Evolutionary conservation across 2,797 vertebrate genomes (phyloP).

Genomic region (Melanotaenia nigrans): DNA sequence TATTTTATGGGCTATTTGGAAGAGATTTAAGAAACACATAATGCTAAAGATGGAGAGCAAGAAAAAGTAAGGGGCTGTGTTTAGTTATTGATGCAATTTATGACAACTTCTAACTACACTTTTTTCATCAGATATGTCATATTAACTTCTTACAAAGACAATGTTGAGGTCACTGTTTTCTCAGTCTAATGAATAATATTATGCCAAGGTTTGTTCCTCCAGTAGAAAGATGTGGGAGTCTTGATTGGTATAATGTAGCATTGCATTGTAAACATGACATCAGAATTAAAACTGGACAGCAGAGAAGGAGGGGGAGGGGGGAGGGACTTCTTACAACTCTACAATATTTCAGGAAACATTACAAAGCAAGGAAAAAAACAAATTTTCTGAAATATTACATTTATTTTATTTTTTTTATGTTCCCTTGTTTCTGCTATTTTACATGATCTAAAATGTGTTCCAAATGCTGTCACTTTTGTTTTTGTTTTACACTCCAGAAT

Average conservation of each 20-base stretch:
- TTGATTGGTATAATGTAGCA: no score
- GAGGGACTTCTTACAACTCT: neutral
- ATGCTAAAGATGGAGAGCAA: neutral
- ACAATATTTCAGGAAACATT: neutral
- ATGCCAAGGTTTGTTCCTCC: neutral
- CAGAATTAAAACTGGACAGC: neutral
- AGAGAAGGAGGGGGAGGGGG: no score
- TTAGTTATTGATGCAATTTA: neutral
- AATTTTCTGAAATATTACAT: neutral
- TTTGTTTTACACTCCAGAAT: no score
- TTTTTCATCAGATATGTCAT: neutral
- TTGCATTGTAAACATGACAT: no score
- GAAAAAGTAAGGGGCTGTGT: neutral
- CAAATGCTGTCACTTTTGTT: no score
- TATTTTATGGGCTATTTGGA: neutral
- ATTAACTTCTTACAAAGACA: neutral
- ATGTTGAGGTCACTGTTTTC: neutral
- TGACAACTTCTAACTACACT: neutral
- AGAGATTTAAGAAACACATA: neutral
- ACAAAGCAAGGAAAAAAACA: no score
- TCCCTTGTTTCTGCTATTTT: neutral
- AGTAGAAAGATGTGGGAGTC: neutral
- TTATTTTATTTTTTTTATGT: neutral
- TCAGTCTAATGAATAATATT: neutral
- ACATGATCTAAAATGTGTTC: neutral